Conservation (phyloP, 2,113 vertebrate genomes). For the Pogona vitticeps region DNA sequence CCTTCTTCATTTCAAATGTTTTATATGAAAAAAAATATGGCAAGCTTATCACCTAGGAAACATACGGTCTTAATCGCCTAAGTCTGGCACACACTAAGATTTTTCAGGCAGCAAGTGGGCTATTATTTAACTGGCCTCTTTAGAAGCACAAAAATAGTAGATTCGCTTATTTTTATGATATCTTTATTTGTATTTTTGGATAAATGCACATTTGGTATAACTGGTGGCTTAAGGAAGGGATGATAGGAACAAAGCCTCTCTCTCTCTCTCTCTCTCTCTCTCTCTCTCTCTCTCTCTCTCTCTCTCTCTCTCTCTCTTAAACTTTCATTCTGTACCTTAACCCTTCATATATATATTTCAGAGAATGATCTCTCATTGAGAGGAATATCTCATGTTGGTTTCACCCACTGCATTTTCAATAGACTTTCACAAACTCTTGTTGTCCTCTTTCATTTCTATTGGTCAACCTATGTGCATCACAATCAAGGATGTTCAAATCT, state of each 20-base stretch:
- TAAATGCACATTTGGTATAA: not conserved
- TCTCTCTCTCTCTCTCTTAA: no score
- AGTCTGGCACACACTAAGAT: conserved; percentile 57
- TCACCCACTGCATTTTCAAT: not conserved
- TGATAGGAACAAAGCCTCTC: not conserved
- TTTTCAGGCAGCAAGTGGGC: conserved; percentile 41
- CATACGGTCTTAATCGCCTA: conserved; percentile 70
- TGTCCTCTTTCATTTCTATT: not conserved
- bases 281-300: no score
- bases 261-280: not conserved
- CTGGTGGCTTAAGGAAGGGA: not conserved
- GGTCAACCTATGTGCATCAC: not conserved
- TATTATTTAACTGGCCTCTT: conserved; percentile 50
- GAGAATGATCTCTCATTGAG: not conserved
- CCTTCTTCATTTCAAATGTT: conserved; percentile 74
- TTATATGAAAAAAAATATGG: conserved; percentile 61
- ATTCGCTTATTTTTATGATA: conserved; percentile 15
- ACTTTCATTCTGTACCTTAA: not conserved
- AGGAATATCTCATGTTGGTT: not conserved
- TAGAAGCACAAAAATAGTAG: conserved; percentile 54
- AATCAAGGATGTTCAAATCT: not conserved
- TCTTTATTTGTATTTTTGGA: conserved; percentile 11
- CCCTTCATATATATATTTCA: not conserved
- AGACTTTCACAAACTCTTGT: not conserved
- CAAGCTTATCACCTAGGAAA: conserved; percentile 77